phyloP scores from a whole-genome alignment of 2,888 invertebrate genomes.

The Eubasilissa splendida region DNA sequence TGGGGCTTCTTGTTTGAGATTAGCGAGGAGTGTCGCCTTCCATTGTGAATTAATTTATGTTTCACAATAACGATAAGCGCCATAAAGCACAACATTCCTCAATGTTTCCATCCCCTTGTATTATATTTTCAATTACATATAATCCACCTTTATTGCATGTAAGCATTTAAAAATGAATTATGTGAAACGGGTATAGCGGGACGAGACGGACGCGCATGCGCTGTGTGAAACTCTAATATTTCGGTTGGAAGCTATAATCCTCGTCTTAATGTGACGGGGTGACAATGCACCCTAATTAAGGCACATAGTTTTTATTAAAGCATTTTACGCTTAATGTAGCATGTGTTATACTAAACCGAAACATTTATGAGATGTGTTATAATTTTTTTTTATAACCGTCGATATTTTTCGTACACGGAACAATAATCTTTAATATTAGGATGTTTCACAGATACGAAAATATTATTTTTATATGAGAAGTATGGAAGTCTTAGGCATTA shows the following conservation, averaged over 20 bases:
- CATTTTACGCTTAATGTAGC: too few species aligned
- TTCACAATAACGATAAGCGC: conserved; percentile 49
- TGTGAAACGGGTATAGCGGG: conserved; percentile 43
- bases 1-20: conserved; percentile 56
- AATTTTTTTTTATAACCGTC: too few species aligned
- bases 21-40: conserved; percentile 58
- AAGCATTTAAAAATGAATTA: conserved; percentile 58
- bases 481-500: too few species aligned
- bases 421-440: too few species aligned
- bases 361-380: too few species aligned
- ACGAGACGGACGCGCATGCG: conserved; percentile 17
- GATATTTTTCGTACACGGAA: too few species aligned
- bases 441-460: too few species aligned
- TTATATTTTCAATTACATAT: conserved; percentile 58
- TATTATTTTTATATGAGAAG: too few species aligned
- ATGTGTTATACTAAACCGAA: too few species aligned
- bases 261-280: background rate
- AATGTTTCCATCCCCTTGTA: conserved; percentile 52
- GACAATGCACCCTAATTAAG: conserved; percentile 28
- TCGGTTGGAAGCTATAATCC: conserved; percentile 3
- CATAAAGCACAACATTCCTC: conserved; percentile 49
- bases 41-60: conserved; percentile 58
- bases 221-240: conserved; percentile 22
- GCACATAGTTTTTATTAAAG: background rate
- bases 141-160: conserved; percentile 59